Percentiles rank a stretch among this genome's conserved stretches.
Evolutionary conservation across 2,797 vertebrate species (phyloP).

Genomic region (Lepilemur septentrionalis): DNA sequence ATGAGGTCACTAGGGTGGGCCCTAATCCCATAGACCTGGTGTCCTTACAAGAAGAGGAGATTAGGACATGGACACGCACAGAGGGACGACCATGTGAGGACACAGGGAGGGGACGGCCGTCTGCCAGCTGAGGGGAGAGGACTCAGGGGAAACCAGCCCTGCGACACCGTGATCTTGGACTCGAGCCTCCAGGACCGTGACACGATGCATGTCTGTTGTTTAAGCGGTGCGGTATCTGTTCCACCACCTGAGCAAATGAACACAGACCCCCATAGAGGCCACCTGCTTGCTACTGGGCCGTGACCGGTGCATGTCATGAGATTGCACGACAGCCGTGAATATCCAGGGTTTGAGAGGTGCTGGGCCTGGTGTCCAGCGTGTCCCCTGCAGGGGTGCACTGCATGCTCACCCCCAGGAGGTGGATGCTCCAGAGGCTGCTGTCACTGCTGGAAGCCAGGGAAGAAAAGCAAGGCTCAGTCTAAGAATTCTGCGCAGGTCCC

Average conservation of each 20-base stretch:
- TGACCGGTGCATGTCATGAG: rapidly evolving
- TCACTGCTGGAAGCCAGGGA: not conserved
- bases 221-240: rapidly evolving
- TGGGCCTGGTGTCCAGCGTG: rapidly evolving
- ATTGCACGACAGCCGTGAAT: too few relatives aligned
- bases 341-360: not conserved
- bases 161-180: rapidly evolving
- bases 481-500: not conserved
- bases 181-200: not conserved
- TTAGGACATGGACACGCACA: rapidly evolving
- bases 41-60: not conserved
- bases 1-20: rapidly evolving
- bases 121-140: not conserved
- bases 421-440: rapidly evolving
- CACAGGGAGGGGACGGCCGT: rapidly evolving
- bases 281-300: too few relatives aligned
- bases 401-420: rapidly evolving
- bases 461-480: not conserved
- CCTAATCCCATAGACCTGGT: rapidly evolving
- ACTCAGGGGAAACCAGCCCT: rapidly evolving
- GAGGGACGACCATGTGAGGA: rapidly evolving
- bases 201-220: rapidly evolving
- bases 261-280: rapidly evolving
- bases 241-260: rapidly evolving
- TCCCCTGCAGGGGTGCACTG: rapidly evolving